These are phyloP conservation scores for Thecocarcelia acutangulata DNA, from an alignment of 2,888 invertebrate genomes.

Conservation along the genomic window DNA sequence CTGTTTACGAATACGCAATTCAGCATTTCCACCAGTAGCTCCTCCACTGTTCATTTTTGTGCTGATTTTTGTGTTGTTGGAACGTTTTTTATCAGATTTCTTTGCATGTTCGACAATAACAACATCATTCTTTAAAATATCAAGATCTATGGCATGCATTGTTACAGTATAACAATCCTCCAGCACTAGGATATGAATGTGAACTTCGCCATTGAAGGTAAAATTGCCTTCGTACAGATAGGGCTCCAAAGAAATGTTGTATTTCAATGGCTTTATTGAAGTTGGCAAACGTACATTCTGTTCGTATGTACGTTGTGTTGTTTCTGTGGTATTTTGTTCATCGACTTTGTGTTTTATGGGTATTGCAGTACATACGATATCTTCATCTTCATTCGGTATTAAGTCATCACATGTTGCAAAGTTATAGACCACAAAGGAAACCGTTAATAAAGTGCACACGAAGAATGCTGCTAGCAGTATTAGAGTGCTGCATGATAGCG, in stretches of 20 bases:
- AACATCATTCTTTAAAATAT: constrained; percentile 84
- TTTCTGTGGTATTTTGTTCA: constrained; percentile 66
- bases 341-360: constrained; percentile 72
- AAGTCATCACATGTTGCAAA: constrained; percentile 86
- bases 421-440: constrained; percentile 89
- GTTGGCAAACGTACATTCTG: constrained; percentile 87
- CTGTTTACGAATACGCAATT: constrained; percentile 80
- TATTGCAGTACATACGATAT: constrained; percentile 76
- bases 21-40: constrained; percentile 25
- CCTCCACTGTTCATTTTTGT: constrained; percentile 1
- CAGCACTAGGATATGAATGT: constrained; percentile 84
- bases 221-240: constrained; percentile 89
- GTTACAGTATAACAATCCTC: constrained; percentile 85
- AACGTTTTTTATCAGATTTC: constrained; percentile 58
- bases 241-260: constrained; percentile 87
- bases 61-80: constrained; percentile 18
- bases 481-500: constrained; percentile 85
- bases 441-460: constrained; percentile 85
- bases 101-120: constrained; percentile 78
- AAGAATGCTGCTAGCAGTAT: constrained; percentile 85
- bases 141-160: constrained; percentile 88
- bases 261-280: constrained; percentile 86
- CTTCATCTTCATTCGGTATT: constrained; percentile 73
- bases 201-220: constrained; percentile 88
- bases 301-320: constrained; percentile 75